Evolutionary conservation across 2,888 invertebrate genomes (phyloP).

Genomic region (Brachypterus glaber): DNA sequence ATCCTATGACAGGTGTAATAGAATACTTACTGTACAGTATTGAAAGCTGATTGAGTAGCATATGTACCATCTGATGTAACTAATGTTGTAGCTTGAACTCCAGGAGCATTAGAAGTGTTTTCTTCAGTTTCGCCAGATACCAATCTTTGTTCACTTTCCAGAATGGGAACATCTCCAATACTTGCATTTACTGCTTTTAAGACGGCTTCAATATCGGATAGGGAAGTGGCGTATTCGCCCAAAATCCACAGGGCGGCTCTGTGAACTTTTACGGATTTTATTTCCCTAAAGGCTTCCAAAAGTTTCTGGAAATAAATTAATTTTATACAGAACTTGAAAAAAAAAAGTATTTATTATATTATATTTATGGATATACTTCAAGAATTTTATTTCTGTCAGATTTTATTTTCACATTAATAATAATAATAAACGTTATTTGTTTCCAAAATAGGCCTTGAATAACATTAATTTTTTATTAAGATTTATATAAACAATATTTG

Average conservation of each 20-base stretch:
- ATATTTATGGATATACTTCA: too few species aligned
- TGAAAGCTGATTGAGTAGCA: constrained; percentile 96
- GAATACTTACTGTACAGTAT: constrained; percentile 58
- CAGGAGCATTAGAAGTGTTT: constrained; percentile 28
- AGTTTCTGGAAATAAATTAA: constrained; percentile 47
- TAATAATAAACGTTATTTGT: too few species aligned
- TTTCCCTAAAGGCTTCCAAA: constrained; percentile 72
- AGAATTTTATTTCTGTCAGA: too few species aligned
- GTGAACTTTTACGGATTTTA: constrained; percentile 86
- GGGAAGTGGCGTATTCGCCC: constrained; percentile 84
- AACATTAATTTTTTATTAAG: too few species aligned
- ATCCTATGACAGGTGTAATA: background rate
- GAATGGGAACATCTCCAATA: constrained; percentile 59
- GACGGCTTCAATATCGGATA: constrained; percentile 69
- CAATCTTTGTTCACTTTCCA: constrained; percentile 59
- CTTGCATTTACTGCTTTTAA: constrained; percentile 65
- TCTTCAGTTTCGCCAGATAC: constrained; percentile 62
- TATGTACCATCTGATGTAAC: constrained; percentile 99
- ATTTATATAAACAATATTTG: too few species aligned
- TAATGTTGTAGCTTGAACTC: constrained; percentile 46
- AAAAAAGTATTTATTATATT: too few species aligned
- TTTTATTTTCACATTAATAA: too few species aligned
- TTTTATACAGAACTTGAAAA: background rate
- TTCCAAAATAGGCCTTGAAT: too few species aligned
- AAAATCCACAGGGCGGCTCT: constrained; percentile 95